Evolutionary conservation across 2,888 invertebrate genomes (phyloP).

Genomic region (Nymphalis polychloros): DNA sequence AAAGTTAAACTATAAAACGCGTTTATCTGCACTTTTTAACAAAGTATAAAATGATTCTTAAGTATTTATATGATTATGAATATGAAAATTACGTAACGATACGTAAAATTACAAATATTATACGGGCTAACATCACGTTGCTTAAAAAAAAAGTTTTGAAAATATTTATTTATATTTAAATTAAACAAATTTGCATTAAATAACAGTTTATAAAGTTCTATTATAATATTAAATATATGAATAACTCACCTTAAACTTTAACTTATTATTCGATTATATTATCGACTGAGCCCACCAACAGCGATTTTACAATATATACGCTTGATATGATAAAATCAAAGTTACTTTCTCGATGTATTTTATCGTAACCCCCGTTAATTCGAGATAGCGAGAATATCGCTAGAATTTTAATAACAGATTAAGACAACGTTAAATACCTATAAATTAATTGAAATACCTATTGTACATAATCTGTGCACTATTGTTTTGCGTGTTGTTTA

Average conservation of each 20-base stretch:
- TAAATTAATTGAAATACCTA: not conserved
- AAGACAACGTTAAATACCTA: not conserved
- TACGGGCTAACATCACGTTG: too few species aligned
- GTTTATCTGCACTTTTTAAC: too few species aligned
- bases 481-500: too few species aligned
- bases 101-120: too few species aligned
- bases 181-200: not conserved
- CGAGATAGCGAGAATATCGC: conserved; percentile 40
- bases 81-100: too few species aligned
- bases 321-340: conserved; percentile 47
- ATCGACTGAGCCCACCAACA: conserved; percentile 44
- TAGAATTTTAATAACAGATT: conserved; percentile 18
- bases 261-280: conserved; percentile 3
- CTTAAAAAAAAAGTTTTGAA: too few species aligned
- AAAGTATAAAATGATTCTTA: too few species aligned
- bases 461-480: not conserved
- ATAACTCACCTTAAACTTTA: conserved; percentile 16
- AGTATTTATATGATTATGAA: too few species aligned
- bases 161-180: too few species aligned
- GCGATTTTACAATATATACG: conserved; percentile 48
- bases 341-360: conserved; percentile 39
- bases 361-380: conserved; percentile 43
- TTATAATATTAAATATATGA: not conserved
- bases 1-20: too few species aligned
- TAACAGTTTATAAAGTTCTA: not conserved